Base-by-base conservation (phyloP, 2,888 invertebrate genomes). In the Criorhina ranunculi region DNA sequence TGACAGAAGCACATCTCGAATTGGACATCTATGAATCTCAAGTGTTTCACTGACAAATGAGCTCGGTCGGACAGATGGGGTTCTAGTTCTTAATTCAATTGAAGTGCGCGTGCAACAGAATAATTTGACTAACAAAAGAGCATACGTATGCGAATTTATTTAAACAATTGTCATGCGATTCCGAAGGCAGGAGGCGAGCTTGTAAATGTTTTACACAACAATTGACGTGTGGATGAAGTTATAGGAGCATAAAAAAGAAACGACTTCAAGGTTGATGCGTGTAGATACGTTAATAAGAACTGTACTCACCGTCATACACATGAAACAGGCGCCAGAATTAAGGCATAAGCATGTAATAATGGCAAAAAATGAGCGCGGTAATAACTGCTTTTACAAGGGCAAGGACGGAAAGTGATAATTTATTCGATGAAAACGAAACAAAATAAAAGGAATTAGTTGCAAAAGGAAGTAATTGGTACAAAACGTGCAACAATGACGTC, bases 31-130 rank as follows among this genome's bases (percentile, higher is more conserved):
- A n/a, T n/a, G 11, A 55, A 19, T 37, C 57, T 24, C 57, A 57
- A 37, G 57, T 17, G 19, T 17, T 57, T 19, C 19, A 19, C 19
- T 57, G n/a, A 17, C 19, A 19, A 11, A 15, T 17, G 5, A 17
- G 33, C 31, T 53, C 24, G n/a, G n/a, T 24, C 24, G 1, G 42
- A 24, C 8, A 64, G 19, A 55, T 59, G 55, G 8, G 69, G 12
- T n/a, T n/a, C 24, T 1, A 24, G 24, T 24, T 62, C 60, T 62
- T 60, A 77, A 62, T 70, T 70, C 24, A 77, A 67, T 67, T 77
- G 44, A 69, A 70, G 60, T 60, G 77, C 76, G 59, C 76, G 59
- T 67, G 76, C 67, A 60, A 19, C 33, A n/a, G 33, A 62, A 60
- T 53, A 53, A 69, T 29, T 46, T 53, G 9, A 17, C 33, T 42